Conservation (phyloP, 2,888 invertebrate genomes). For the Acheta domesticus region DNA sequence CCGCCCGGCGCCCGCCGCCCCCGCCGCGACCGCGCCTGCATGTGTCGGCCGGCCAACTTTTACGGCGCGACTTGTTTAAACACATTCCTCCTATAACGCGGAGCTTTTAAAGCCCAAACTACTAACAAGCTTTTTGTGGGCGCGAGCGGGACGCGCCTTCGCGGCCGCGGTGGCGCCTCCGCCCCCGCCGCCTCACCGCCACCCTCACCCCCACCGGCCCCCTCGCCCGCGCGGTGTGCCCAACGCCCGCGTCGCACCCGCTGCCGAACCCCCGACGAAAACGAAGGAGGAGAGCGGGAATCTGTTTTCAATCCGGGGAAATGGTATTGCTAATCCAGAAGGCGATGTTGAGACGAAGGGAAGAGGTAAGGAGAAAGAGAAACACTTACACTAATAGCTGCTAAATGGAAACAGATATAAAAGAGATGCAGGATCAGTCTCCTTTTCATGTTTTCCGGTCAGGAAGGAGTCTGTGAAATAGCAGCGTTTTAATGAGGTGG, state of each 20-base stretch:
- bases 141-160: neutral
- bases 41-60: neutral
- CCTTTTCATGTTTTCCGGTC: neutral
- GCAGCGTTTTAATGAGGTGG: constrained; percentile 9
- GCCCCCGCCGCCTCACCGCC: neutral
- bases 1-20: neutral
- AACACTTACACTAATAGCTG: neutral
- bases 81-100: neutral
- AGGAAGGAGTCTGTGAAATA: constrained; percentile 18
- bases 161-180: neutral
- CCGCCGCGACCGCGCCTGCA: neutral
- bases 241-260: neutral
- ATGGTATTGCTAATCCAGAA: neutral
- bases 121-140: constrained; percentile 10
- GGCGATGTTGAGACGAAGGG: neutral
- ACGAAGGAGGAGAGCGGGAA: neutral
- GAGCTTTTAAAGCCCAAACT: constrained; percentile 18
- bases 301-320: neutral
- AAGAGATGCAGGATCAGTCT: constrained; percentile 7
- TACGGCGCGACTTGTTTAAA: constrained; percentile 18
- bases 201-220: neutral
- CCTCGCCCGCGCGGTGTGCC: neutral
- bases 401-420: neutral
- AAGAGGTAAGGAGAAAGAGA: neutral
- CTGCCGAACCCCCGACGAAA: too few relatives aligned